Conservation (phyloP, 2,888 invertebrate species). For the Meganola albula region DNA sequence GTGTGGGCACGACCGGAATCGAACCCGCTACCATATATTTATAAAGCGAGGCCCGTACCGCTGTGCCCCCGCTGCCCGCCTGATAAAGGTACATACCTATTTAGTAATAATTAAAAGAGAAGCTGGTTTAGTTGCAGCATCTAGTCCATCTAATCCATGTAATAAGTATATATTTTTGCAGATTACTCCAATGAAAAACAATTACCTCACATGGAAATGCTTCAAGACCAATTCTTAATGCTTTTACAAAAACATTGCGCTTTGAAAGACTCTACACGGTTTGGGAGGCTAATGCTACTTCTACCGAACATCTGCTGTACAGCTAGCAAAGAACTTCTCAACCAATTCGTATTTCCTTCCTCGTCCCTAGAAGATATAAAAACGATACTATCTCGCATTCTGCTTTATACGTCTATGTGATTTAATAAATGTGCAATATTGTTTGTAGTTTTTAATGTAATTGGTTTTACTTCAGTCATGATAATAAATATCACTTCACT, state of each 20-base stretch:
- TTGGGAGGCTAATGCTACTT: slow-evolving; percentile 85
- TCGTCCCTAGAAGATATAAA: slow-evolving; percentile 64
- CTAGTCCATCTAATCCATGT: too few species aligned
- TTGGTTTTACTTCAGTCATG: too few species aligned
- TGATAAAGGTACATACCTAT: too few species aligned
- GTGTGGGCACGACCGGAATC: too few species aligned
- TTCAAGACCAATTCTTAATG: slow-evolving; percentile 89
- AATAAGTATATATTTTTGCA: too few species aligned
- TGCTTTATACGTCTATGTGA: slow-evolving; percentile 47
- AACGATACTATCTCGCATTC: slow-evolving; percentile 47
- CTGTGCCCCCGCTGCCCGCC: too few species aligned
- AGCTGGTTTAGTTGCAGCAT: too few species aligned
- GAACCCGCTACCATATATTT: too few species aligned
- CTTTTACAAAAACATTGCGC: slow-evolving; percentile 85
- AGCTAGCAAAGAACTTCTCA: slow-evolving; percentile 52
- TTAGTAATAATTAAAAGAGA: too few species aligned
- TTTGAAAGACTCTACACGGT: slow-evolving; percentile 72
- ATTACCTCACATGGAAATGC: slow-evolving; percentile 74
- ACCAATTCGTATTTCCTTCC: slow-evolving; percentile 87
- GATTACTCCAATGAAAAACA: too few species aligned
- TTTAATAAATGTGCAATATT: neutral
- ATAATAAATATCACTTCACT: too few species aligned
- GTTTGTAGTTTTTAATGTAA: neutral
- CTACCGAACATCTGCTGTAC: slow-evolving; percentile 80
- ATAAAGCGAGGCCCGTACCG: too few species aligned